Conservation (phyloP, 2,113 vertebrate species). For the Forbesichthys papilliferus region DNA sequence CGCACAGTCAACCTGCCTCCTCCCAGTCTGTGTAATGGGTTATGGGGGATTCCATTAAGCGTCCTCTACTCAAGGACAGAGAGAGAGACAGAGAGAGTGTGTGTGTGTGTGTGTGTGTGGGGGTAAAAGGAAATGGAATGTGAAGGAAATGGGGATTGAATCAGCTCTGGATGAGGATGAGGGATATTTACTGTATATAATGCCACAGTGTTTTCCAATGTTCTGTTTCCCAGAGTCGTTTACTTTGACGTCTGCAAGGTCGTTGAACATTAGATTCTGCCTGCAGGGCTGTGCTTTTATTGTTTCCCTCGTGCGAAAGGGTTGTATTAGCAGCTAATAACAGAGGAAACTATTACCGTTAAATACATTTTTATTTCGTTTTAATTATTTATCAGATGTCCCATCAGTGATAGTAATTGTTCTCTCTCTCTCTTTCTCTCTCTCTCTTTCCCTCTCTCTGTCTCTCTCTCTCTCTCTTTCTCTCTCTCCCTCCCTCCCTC, state of each 20-base stretch:
- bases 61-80: conserved; percentile 65
- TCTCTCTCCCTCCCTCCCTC: no score
- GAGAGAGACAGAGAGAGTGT: conserved; percentile 31
- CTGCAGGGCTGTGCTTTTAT: no score
- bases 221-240: background rate
- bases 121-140: background rate
- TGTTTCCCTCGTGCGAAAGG: no score
- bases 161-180: background rate
- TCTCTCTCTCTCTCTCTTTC: background rate
- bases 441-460: background rate
- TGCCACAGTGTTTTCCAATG: background rate
- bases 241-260: background rate
- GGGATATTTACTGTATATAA: background rate
- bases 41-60: conserved; percentile 66
- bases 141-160: background rate
- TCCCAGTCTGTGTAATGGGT: conserved; percentile 32
- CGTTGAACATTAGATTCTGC: background rate
- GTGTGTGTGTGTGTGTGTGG: conserved; percentile 8
- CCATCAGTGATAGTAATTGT: background rate
- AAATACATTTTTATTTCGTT: no score
- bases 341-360: no score
- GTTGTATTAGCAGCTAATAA: no score
- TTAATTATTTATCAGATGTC: no score
- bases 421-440: background rate
- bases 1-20: conserved; percentile 19